Conservation (phyloP, 2,888 invertebrate genomes). For the Cremastinae sp. region DNA sequence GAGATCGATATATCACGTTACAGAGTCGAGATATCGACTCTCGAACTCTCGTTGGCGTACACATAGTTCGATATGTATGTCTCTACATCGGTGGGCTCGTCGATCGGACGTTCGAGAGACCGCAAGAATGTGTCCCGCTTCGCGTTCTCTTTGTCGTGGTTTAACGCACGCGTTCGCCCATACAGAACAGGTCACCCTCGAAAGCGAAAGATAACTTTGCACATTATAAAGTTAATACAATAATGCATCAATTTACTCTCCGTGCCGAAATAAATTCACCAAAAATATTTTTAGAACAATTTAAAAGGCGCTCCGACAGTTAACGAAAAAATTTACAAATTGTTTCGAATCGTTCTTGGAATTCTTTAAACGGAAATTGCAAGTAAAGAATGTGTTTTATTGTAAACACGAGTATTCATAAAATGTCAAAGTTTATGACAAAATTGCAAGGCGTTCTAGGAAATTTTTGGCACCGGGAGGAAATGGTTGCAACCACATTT, state of each 20-base stretch:
- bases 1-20: slow-evolving; percentile 39
- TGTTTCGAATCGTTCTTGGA: background rate
- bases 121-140: slow-evolving; percentile 60
- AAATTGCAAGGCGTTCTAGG: slow-evolving; percentile 42
- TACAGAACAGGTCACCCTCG: slow-evolving; percentile 53
- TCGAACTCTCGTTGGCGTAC: slow-evolving; percentile 23
- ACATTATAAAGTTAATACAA: slow-evolving; percentile 8
- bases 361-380: background rate
- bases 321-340: background rate
- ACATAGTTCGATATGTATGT: slow-evolving; percentile 72
- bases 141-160: slow-evolving; percentile 43
- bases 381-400: background rate
- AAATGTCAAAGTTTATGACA: slow-evolving; percentile 48
- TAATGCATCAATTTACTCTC: slow-evolving; percentile 21
- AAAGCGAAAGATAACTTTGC: background rate
- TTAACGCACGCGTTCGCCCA: slow-evolving; percentile 38
- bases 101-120: slow-evolving; percentile 68
- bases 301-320: too few species aligned
- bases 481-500: slow-evolving; percentile 10
- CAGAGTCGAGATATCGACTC: slow-evolving; percentile 30
- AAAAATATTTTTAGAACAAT: too few species aligned
- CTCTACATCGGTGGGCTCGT: slow-evolving; percentile 72
- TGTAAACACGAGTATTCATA: slow-evolving; percentile 33
- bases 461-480: slow-evolving; percentile 18
- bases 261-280: background rate